Evolutionary conservation across 2,888 invertebrate species (phyloP), one percentile per base, ranked within the genome.

Genomic region (Clepsis dumicolana): DNA sequence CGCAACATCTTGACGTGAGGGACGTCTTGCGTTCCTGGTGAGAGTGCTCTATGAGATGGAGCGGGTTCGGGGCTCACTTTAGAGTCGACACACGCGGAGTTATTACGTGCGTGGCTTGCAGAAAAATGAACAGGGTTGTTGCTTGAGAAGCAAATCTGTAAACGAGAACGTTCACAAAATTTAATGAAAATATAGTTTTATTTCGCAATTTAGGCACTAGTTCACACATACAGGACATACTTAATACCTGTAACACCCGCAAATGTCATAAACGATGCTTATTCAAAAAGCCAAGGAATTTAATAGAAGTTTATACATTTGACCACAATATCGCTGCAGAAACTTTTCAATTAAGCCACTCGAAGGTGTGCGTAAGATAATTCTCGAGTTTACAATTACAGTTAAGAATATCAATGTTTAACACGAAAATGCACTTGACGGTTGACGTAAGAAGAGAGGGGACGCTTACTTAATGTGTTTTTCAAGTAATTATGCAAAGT

Each of bases 81-180:
- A 38, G 48, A 67, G 66, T 62, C 66, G 27, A 67, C 54, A 59
- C 65, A 61, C 61, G 61, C 54, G 32, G 54, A 32, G 32, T 35
- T 61, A 61, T 54, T 56, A 66, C 66, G 66, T 61, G 54, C 54
- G 48, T 25, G 14, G 54, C 35, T 66, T 54, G 56, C 62, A 35
- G 4, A 62, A 65, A 67, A 66, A 54, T 54, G 44, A 54, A 54
- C 12, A 44, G 32, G 44, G 54, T 54, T 61, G 56, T 62, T 56
- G 60, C 29, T 12, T 14, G 25, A 62, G 53, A 62, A 50, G 27
- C 38, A 27, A 48, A 27, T 35, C 25, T 21, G 32, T 56, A 24
- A 56, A 56, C 14, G 35, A 21, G 21, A 21, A 21, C 14, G 21
- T 18, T 35, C 21, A 4, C 14, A 14, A 48, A 48, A 16, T 4